These are phyloP conservation scores for Gymnocheta viridis DNA, from an alignment of 2,888 invertebrate species.

Conservation along the genomic window DNA sequence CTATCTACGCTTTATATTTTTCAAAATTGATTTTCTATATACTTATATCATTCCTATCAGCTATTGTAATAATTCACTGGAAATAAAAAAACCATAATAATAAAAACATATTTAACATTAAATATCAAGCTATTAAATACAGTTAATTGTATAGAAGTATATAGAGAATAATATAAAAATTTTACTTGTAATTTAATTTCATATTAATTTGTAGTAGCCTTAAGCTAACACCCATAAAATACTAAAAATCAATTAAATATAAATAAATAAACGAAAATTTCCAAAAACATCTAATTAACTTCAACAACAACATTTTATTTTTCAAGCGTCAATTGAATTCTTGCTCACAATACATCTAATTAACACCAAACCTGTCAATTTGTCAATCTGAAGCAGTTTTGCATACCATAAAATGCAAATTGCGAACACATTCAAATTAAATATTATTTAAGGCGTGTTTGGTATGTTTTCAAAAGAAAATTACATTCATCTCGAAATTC, in stretches of 20 bases:
- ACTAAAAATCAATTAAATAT: not conserved
- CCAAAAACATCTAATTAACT: slow-evolving; percentile 58
- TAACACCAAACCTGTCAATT: slow-evolving; percentile 70
- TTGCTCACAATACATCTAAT: slow-evolving; percentile 53
- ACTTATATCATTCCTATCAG: no score
- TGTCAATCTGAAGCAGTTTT: slow-evolving; percentile 62
- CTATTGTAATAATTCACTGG: no score
- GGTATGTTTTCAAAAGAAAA: not conserved
- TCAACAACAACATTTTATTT: slow-evolving; percentile 24
- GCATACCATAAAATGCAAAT: slow-evolving; percentile 28
- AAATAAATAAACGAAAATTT: slow-evolving; percentile 14
- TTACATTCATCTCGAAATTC: not conserved
- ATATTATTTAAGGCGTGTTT: not conserved
- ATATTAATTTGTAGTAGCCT: slow-evolving; percentile 14
- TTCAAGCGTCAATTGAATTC: slow-evolving; percentile 54
- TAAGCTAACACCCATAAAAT: slow-evolving; percentile 20
- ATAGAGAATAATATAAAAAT: slow-evolving; percentile 1
- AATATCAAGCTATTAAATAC: not conserved
- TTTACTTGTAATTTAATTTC: not conserved
- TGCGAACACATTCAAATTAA: not conserved
- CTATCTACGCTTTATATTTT: no score
- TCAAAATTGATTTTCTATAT: no score
- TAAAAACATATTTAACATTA: no score
- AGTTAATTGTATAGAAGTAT: slow-evolving; percentile 5
- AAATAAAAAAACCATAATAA: no score